Conservation (phyloP, 2,797 vertebrate species). For the Hoplostethus atlanticus region DNA sequence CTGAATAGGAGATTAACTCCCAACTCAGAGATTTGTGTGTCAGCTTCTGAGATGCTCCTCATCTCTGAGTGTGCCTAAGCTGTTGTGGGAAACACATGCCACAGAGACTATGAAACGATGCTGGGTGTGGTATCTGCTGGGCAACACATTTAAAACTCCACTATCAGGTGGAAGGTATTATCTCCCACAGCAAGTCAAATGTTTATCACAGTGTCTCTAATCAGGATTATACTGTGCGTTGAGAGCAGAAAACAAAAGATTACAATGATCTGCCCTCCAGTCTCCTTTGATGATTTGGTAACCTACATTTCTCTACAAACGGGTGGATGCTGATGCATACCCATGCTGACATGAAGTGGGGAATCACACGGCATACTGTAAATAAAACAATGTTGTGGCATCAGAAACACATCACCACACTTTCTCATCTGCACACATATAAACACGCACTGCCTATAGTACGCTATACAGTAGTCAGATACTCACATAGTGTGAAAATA, state of each 20-base stretch:
- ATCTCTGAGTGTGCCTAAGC: conserved; percentile 39
- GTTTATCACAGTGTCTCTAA: conserved; percentile 36
- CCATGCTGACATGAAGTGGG: too few species aligned
- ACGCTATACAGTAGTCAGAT: too few species aligned
- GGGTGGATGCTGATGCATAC: background rate
- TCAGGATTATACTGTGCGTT: conserved; percentile 31
- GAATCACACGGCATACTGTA: background rate
- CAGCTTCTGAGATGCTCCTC: conserved; percentile 45
- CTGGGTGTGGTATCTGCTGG: conserved; percentile 9
- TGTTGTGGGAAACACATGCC: conserved; percentile 27
- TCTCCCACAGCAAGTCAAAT: conserved; percentile 32
- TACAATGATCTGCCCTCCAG: conserved; percentile 15
- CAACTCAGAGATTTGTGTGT: conserved; percentile 58
- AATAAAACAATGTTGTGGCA: background rate
- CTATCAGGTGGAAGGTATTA: conserved; percentile 27
- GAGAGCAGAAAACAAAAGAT: background rate
- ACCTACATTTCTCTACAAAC: background rate
- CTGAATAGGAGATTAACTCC: conserved; percentile 67
- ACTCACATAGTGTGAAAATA: too few species aligned
- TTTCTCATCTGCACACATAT: background rate
- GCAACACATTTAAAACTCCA: conserved; percentile 38
- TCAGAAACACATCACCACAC: background rate
- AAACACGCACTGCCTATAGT: too few species aligned
- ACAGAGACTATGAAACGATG: conserved; percentile 31
- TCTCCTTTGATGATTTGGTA: conserved; percentile 24